Base-by-base conservation (phyloP, 1,140 invertebrate species). In the Calycopis cecrops region DNA sequence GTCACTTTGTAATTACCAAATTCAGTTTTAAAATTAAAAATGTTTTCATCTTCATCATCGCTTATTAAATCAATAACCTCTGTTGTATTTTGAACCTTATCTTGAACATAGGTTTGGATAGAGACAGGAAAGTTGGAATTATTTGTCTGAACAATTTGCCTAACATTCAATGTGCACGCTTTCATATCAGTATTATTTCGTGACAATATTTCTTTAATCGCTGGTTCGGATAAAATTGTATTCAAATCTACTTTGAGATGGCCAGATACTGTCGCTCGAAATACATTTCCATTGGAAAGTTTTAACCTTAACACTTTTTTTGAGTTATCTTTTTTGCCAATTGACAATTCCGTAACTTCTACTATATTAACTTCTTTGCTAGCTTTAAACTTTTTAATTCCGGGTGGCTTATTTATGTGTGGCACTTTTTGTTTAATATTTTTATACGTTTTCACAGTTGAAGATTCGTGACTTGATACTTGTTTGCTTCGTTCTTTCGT, bases 41-140 rank as follows among this genome's bases (percentile, higher is more conserved):
- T 33, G 44, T 42, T 53, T 35, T 73, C 66, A 48, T 77, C 67
- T 52, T 87, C 84, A 37, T 83, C 81, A 28, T 87, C 84, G 61
- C 79, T 84, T 18, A 83, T 63, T 52, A 87, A 72, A 59, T 78
- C 65, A 42, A 86, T 72, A 14, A 74, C 78, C 57, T 84, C 83
- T 48, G 50, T 78, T 35, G 56, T 14, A 66, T 49, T 9, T 11
- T 18, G 49, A 12, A 4, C 10, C 18, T 53, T 48, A 38, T 47
- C 17, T 57, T 53, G 52, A 9, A 42, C 17, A 47, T 57, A 62
- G 34, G 57, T 21, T 51, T 59, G 28, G 11, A 59, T 47, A 40
- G 55, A 35, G 10, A 65, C 44, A 14, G 52, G 37, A 16, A 57
- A 35, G 3, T 48, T 48, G 11, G 64, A 40, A 52, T 62, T 61